Evolutionary conservation across 1,140 invertebrate genomes (phyloP).

Genomic region (Cydia amplana): DNA sequence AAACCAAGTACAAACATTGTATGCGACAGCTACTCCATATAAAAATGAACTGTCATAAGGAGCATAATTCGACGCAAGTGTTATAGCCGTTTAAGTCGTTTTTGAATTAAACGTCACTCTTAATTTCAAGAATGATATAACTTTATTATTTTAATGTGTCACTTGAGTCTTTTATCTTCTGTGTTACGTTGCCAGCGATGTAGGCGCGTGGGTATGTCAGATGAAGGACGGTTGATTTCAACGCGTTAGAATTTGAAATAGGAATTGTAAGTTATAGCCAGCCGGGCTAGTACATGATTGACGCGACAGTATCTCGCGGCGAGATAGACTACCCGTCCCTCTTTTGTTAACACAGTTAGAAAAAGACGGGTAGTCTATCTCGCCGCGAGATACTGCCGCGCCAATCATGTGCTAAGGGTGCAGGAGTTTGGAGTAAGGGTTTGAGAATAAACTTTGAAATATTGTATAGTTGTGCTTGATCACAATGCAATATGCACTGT

Average conservation of each 20-base stretch:
- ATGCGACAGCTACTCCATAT: too few species aligned
- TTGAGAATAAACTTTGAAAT: neutral
- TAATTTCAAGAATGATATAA: neutral
- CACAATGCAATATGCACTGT: neutral
- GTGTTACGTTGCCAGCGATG: neutral
- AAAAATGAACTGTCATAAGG: too few species aligned
- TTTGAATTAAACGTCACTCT: neutral
- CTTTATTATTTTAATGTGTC: neutral
- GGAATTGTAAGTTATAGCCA: constrained; percentile 3
- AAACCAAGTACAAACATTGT: too few species aligned
- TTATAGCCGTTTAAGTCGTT: neutral
- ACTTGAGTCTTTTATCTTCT: neutral
- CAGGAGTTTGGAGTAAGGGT: too few species aligned
- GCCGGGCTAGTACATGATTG: too few species aligned
- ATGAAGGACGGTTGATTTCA: constrained; percentile 17
- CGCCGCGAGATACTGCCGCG: too few species aligned
- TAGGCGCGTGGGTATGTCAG: constrained; percentile 13
- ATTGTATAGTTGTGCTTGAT: neutral
- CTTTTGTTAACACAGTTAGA: too few species aligned
- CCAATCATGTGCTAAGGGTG: too few species aligned
- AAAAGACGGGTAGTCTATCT: too few species aligned
- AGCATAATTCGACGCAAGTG: too few species aligned
- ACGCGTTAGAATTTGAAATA: constrained; percentile 19
- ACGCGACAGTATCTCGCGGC: too few species aligned
- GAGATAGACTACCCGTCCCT: too few species aligned